Percentiles rank a stretch among this genome's conserved stretches.
These are phyloP conservation scores for Euclidia mi DNA, from an alignment of 2,888 invertebrate species.

Conservation along the genomic window DNA sequence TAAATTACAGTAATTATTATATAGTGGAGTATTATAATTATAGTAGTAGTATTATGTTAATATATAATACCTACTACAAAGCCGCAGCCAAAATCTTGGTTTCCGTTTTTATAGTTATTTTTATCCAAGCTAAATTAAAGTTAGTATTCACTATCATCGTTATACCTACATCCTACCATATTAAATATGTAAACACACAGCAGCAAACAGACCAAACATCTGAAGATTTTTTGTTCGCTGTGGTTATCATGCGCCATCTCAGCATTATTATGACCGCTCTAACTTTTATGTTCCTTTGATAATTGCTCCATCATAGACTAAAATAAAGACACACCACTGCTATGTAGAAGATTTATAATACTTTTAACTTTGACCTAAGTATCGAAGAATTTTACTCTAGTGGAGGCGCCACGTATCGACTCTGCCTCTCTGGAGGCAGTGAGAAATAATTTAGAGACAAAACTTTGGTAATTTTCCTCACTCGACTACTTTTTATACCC, in stretches of 20 bases:
- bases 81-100: too few relatives aligned
- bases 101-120: too few relatives aligned
- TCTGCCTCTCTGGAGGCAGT: slow-evolving; percentile 23
- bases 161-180: too few relatives aligned
- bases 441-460: slow-evolving; percentile 57
- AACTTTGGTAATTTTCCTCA: slow-evolving; percentile 55
- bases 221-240: slow-evolving; percentile 25
- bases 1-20: too few relatives aligned
- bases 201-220: too few relatives aligned
- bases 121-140: too few relatives aligned
- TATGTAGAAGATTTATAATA: slow-evolving; percentile 1
- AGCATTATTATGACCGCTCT: slow-evolving; percentile 35
- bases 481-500: slow-evolving; percentile 52
- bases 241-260: slow-evolving; percentile 28
- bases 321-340: slow-evolving; percentile 25
- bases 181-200: too few relatives aligned
- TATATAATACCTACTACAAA: too few relatives aligned
- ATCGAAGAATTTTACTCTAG: not conserved
- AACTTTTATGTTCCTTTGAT: slow-evolving; percentile 37
- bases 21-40: too few relatives aligned
- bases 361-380: slow-evolving; percentile 5
- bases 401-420: slow-evolving; percentile 3
- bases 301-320: slow-evolving; percentile 39
- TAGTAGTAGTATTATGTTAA: too few relatives aligned
- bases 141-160: too few relatives aligned